These are phyloP conservation scores for Leptodirus hochenwartii DNA, from an alignment of 2,888 invertebrate species.

Conservation along the genomic window DNA sequence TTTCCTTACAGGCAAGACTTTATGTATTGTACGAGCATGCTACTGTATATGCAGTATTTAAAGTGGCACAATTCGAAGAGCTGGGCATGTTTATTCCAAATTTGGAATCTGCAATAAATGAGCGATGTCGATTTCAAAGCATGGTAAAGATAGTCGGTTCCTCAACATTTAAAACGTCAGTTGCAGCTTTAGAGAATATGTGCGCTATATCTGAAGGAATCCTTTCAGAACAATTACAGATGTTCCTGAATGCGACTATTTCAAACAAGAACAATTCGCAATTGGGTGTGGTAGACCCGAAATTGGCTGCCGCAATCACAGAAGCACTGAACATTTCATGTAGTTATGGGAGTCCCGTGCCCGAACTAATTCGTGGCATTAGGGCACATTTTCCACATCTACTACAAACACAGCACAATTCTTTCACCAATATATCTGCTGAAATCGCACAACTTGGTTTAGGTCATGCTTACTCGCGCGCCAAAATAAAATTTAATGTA, in stretches of 20 bases:
- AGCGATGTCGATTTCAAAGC: conserved; percentile 73
- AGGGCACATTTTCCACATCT: conserved; percentile 64
- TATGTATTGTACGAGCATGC: conserved; percentile 90
- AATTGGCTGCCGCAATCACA: conserved; percentile 76
- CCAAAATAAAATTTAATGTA: conserved; percentile 98
- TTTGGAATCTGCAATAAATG: conserved; percentile 76
- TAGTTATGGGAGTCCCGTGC: conserved; percentile 73
- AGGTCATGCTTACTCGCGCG: conserved; percentile 94
- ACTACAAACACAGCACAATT: too few species aligned
- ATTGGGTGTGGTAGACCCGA: conserved; percentile 76
- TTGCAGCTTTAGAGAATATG: conserved; percentile 85
- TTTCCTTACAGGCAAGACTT: too few species aligned
- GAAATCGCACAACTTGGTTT: conserved; percentile 88
- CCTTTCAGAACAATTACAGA: conserved; percentile 71
- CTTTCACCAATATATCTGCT: conserved; percentile 62
- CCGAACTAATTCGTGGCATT: conserved; percentile 82
- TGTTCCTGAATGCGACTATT: conserved; percentile 79
- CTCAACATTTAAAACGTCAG: conserved; percentile 84
- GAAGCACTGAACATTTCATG: conserved; percentile 70
- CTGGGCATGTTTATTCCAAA: conserved; percentile 75
- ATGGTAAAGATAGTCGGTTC: conserved; percentile 83
- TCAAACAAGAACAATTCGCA: conserved; percentile 39
- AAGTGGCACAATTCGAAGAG: conserved; percentile 90
- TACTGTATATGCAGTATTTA: conserved; percentile 85
- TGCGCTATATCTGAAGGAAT: conserved; percentile 94